Evolutionary conservation across 2,113 vertebrate genomes (phyloP).

Genomic region (Balaeniceps rex): DNA sequence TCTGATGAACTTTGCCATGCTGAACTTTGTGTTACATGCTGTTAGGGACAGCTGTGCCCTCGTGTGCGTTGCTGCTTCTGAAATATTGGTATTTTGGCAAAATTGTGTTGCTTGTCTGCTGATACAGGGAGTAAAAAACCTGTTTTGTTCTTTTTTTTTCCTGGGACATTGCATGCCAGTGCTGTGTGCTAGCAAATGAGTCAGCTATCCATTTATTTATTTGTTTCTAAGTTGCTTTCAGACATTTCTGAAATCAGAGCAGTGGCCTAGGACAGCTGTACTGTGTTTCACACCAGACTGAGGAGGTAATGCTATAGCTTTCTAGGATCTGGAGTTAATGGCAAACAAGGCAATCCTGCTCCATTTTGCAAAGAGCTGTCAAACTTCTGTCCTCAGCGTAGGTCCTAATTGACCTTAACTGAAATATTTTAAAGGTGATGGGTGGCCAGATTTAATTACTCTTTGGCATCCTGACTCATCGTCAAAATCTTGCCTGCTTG

Average conservation of each 20-base stretch:
- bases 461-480: background rate
- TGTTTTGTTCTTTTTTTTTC: background rate
- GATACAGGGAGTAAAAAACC: background rate
- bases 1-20: slow-evolving; percentile 6
- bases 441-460: background rate
- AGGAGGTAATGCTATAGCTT: background rate
- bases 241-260: background rate
- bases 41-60: background rate
- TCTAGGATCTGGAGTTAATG: background rate
- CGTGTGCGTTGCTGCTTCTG: background rate
- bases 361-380: background rate
- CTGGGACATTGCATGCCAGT: background rate
- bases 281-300: background rate
- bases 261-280: background rate
- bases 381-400: background rate
- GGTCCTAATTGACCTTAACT: background rate
- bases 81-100: background rate
- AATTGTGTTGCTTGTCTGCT: background rate
- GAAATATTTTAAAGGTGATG: background rate
- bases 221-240: background rate
- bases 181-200: background rate
- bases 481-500: background rate
- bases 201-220: background rate
- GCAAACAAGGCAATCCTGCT: background rate
- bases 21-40: slow-evolving; percentile 22